These are phyloP conservation scores for Apodemus speciosus DNA, from an alignment of 2,113 vertebrate genomes.

Conservation along the genomic window DNA sequence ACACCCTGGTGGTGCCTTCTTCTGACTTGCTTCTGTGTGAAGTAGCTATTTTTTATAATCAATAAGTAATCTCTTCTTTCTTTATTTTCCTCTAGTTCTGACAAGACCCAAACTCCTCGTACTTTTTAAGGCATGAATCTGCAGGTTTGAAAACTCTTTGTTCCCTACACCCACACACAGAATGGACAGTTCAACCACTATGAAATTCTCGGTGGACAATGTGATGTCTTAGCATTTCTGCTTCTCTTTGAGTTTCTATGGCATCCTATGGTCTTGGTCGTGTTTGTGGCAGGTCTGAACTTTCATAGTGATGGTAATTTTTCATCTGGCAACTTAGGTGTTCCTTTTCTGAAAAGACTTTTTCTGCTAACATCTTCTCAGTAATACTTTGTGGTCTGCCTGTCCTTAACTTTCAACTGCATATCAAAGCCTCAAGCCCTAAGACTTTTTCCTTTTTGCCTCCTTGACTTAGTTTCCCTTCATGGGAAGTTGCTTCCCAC, in stretches of 20 bases:
- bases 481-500: conserved; percentile 13
- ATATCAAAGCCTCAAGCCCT: not conserved
- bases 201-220: not conserved
- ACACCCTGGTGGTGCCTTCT: not conserved
- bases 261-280: not conserved
- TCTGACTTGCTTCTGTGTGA: not conserved
- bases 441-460: not conserved
- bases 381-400: not conserved
- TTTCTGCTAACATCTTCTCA: not conserved
- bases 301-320: not conserved
- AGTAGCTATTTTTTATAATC: not conserved
- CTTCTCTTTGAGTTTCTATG: not conserved
- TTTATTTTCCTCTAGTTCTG: conserved; percentile 3
- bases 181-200: not conserved
- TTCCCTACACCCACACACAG: not conserved
- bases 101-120: not conserved
- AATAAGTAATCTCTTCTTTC: not conserved
- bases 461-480: conserved; percentile 25
- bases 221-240: not conserved
- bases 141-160: not conserved
- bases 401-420: not conserved
- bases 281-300: not conserved
- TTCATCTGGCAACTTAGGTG: not conserved
- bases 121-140: not conserved
- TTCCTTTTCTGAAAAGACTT: conserved; percentile 11